Base-by-base conservation (phyloP, 35 echinoderm and acorn worm genomes). In the Heliocidaris tuberculata region DNA sequence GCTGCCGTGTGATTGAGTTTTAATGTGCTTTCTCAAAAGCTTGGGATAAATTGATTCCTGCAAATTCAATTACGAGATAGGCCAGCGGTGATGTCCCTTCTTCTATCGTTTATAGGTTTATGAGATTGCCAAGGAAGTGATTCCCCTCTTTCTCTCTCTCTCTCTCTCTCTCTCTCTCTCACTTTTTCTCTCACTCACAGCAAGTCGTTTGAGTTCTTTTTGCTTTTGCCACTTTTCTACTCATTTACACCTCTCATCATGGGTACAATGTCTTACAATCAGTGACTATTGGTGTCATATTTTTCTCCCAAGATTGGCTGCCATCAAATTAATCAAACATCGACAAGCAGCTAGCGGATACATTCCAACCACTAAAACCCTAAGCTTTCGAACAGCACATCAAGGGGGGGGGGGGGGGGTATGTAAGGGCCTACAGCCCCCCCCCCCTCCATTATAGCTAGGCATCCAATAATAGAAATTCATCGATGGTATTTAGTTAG, bases 1-100 rank as follows among this genome's bases (percentile, higher is more conserved):
- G 50, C 31, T 11, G 48, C 47, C 42, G 90, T 30, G 48, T 92
- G 90, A 92, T 92, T 92, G 90, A 48, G 90, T 92, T 92, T 92
- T 92, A 92, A 92, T 92, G 90, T 92, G 49, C 31, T 48, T 92
- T 92, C 49, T 92, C 90, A 92, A 92, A 92, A 92, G 50, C 47
- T 48, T 47, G 27, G 27, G 86, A 48, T 48, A 92, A 92, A 92
- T 92, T 92, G 90, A 92, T 92, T 92, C 90, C 90, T 56, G 47
- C 90, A 92, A 92, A 92, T 92, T 92, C 42, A 92, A 92, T 92
- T 92, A 92, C n/a, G 9, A 48, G 90, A 92, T 92, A 31, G 49
- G 90, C 90, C 90, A 48, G 47, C 49, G 49, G 90, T 50, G 50
- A 56, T 92, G 49, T 92, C 90, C 27, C 27, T 92, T 56, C 90